Evolutionary conservation across 2,888 invertebrate species (phyloP), one percentile per base, ranked within the genome.

Genomic region (Leucophora obtusa): DNA sequence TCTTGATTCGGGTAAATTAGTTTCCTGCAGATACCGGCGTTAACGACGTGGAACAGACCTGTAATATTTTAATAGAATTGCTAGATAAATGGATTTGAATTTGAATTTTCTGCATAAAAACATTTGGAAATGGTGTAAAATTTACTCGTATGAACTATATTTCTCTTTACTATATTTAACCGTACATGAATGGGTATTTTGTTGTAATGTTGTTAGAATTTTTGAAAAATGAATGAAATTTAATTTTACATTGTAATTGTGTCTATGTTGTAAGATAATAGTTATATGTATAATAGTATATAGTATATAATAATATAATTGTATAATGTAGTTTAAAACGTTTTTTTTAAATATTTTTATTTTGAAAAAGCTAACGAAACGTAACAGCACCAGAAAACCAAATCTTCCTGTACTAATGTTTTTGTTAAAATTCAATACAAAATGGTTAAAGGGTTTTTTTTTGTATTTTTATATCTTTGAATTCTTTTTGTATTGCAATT

Each of bases 381-480:
- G 43, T 47, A 47, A 47, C 43, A 47, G 43, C 43, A n/a, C 43
- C 43, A 47, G n/a, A 47, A 47, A 47, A 47, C 24, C 28, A 24
- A 62, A 50, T 50, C 11, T 50, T 18, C 56, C 21, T 17, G 21
- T 24, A 50, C 50, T 21, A 47, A 63, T 33, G 2, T 24, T 62
- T 47, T 47, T 43, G 38, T 59, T 60, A 43, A 43, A 47, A 43
- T 62, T 7, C 24, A 28, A 43, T 47, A 62, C 1, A 53, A 35
- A 21, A 35, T 28, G 66, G 66, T 66, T 66, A 43, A 53, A 66
- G 56, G 54, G 66, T 56, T 53, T 65, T 56, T 53, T 65, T 14
- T 47, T 24, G 10, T 15, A 17, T n/a, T 54, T 38, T 1, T 1
- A 38, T 38, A 38, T 11, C 38, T 38, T 38, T 38, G 11, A 38